phyloP scores from a whole-genome alignment of 2,888 invertebrate species.

The Frankliniella fusca region DNA sequence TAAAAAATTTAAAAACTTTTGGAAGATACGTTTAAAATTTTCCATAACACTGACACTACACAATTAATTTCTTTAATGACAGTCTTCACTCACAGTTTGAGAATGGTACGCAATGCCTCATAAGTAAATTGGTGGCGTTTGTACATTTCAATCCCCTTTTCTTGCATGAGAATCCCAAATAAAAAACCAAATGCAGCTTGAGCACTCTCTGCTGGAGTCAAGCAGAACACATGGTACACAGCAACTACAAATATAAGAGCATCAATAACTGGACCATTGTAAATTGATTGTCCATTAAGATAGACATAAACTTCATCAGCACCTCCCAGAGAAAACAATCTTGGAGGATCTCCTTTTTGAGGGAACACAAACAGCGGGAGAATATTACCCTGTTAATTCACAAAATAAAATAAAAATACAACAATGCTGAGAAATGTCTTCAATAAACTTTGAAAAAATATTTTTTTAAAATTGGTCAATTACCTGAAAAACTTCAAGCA shows the following conservation, averaged over 20 bases:
- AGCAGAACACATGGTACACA: neutral
- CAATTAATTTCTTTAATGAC: too few species aligned
- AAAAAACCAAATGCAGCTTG: neutral
- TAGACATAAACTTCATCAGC: neutral
- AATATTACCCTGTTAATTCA: neutral
- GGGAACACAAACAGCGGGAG: neutral
- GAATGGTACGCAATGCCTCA: too few species aligned
- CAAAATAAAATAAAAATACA: neutral
- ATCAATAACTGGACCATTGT: neutral
- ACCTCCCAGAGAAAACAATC: neutral
- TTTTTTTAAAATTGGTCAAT: neutral
- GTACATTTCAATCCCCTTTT: neutral
- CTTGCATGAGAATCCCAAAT: neutral
- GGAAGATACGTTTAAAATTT: too few species aligned
- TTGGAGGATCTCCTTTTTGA: neutral
- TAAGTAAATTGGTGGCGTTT: neutral
- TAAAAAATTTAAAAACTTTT: too few species aligned
- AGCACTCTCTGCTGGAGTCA: neutral
- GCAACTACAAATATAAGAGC: neutral
- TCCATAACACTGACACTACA: too few species aligned
- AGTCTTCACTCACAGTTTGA: too few species aligned
- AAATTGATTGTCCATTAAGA: neutral
- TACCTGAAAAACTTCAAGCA: neutral
- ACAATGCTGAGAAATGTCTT: neutral
- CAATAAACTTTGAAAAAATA: neutral